Evolutionary conservation across 2,888 invertebrate species (phyloP).

Genomic region (Diplolepis rosae): DNA sequence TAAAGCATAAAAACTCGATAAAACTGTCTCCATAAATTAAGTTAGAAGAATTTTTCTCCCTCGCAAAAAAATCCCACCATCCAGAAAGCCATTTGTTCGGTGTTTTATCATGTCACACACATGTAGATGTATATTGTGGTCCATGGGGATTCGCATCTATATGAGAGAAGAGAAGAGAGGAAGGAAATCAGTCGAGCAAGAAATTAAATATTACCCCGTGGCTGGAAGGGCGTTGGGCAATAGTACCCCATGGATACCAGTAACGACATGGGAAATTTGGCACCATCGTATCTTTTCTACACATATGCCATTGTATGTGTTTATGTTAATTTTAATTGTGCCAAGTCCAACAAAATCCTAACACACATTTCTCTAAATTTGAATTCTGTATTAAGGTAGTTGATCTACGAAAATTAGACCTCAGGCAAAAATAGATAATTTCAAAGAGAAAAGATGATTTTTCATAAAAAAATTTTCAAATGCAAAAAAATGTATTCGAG

Average conservation of each 20-base stretch:
- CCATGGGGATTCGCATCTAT: slow-evolving; percentile 43
- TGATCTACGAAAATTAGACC: no score
- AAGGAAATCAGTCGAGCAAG: slow-evolving; percentile 65
- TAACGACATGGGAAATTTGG: slow-evolving; percentile 36
- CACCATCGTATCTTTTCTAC: background rate
- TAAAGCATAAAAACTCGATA: background rate
- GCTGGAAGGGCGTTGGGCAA: slow-evolving; percentile 40
- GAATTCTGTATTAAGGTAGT: slow-evolving; percentile 2
- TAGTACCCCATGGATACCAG: slow-evolving; percentile 30
- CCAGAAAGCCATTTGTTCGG: slow-evolving; percentile 51
- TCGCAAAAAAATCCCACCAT: slow-evolving; percentile 52
- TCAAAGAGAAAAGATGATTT: no score
- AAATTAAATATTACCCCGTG: slow-evolving; percentile 68
- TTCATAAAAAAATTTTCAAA: background rate
- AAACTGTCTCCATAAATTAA: slow-evolving; percentile 13
- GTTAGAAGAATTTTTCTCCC: slow-evolving; percentile 33
- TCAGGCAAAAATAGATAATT: no score
- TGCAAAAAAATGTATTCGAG: background rate
- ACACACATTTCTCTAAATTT: background rate
- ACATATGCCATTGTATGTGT: background rate
- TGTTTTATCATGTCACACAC: slow-evolving; percentile 56
- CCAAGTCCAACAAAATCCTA: background rate
- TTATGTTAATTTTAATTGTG: background rate
- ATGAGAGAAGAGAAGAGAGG: slow-evolving; percentile 32
- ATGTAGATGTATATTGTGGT: slow-evolving; percentile 32